Conservation (phyloP, 1,140 invertebrate species). For the Ectropis grisescens region DNA sequence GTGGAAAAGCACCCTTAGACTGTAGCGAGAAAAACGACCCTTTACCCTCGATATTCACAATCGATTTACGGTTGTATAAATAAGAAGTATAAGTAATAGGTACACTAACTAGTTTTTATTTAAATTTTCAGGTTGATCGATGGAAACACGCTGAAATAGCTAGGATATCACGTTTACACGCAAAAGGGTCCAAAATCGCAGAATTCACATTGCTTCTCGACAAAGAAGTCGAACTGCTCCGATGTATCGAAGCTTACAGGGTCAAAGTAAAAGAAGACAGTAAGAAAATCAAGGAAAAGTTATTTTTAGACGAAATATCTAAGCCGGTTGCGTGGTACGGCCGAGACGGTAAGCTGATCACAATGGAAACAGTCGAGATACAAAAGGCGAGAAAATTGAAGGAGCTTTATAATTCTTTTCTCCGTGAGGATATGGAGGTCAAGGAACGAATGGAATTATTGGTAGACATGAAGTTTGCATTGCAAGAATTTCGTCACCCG, state of each 20-base stretch:
- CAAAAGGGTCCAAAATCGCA: constrained; percentile 72
- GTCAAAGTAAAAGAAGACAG: constrained; percentile 69
- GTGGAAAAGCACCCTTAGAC: too few species aligned
- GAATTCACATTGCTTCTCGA: constrained; percentile 74
- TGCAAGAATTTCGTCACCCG: constrained; percentile 69
- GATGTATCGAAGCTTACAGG: constrained; percentile 73
- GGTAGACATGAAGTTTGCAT: constrained; percentile 68
- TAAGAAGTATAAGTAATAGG: too few species aligned
- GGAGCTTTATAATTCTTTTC: constrained; percentile 71
- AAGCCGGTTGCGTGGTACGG: constrained; percentile 74
- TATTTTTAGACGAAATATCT: constrained; percentile 74
- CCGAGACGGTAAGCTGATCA: constrained; percentile 69
- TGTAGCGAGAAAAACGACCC: too few species aligned
- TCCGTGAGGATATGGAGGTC: constrained; percentile 50
- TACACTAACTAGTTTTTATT: too few species aligned
- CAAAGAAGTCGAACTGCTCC: constrained; percentile 75
- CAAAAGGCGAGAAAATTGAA: constrained; percentile 75
- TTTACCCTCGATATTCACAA: too few species aligned
- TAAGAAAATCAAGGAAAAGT: constrained; percentile 66
- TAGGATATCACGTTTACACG: constrained; percentile 70
- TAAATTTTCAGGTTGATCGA: constrained; percentile 71
- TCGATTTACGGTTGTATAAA: too few species aligned
- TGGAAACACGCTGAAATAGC: constrained; percentile 75
- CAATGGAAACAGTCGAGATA: constrained; percentile 76
- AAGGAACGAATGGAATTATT: constrained; percentile 73